Evolutionary conservation across 2,888 invertebrate species (phyloP), one percentile per base, ranked within the genome.

Genomic region (Tryphoninae sp.): DNA sequence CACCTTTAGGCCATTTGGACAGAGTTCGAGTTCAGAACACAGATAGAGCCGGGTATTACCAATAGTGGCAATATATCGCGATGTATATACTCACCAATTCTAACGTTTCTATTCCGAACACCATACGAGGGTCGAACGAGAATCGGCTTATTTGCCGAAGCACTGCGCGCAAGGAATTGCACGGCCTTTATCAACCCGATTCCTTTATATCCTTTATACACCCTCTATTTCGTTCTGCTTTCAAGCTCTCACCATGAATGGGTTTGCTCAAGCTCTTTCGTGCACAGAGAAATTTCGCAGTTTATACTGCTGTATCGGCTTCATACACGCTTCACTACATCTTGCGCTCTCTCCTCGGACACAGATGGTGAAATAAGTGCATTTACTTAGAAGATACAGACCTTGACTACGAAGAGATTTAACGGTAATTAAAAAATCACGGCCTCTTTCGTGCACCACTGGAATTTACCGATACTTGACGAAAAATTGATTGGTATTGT

Each of bases 91-190:
- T 64, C 45, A 19, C 72, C 33, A 79, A 69, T 79, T 64, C 69
- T 74, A 79, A 79, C 79, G 68, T 62, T 79, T 64, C 74, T 58
- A 74, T 79, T 62, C 19, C 64, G 61, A 42, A 22, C 23, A 53
- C 62, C 16, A n/a, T 79, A n/a, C 19, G 61, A 72, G 61, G 64
- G 26, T 64, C 49, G 69, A 74, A 79, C 62, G 64, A 62, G 61
- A 62, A 69, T 55, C 68, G 58, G 68, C 79, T 74, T 79, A 74
- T 79, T 74, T 74, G 68, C 74, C 62, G 69, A 69, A 74, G 69
- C 69, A 19, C 55, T 74, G 61, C 74, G 79, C 68, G 58, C 23
- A 55, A 62, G 68, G 68, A 68, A 79, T 79, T 79, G 53, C 74
- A 62, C 33, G 7, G 62, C 69, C 74, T 79, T 73, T 73, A 78